Percentiles rank a stretch among this genome's conserved stretches.
These are phyloP conservation scores for Mugil cephalus DNA, from an alignment of 2,113 vertebrate genomes.

Conservation along the genomic window DNA sequence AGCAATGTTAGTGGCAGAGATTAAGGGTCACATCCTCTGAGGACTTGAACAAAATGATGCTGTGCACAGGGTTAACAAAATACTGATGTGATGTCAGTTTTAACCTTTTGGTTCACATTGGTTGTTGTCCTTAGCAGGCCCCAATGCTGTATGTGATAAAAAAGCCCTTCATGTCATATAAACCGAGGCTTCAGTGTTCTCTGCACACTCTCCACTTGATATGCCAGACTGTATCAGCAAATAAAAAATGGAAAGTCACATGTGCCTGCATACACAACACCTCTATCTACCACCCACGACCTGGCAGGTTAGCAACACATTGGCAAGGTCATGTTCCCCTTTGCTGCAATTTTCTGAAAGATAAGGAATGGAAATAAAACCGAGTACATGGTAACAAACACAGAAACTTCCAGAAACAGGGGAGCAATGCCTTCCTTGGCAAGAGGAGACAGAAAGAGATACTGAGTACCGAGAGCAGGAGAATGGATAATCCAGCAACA, in stretches of 20 bases:
- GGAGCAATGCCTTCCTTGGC: conserved; percentile 43
- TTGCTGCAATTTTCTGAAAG: conserved; percentile 46
- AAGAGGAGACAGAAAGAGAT: conserved; percentile 5
- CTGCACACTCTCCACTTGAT: background rate
- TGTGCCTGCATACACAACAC: conserved; percentile 13
- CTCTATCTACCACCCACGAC: conserved; percentile 60
- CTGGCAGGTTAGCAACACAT: conserved; percentile 37
- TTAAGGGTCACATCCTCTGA: conserved; percentile 43
- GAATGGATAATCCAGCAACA: conserved; percentile 60
- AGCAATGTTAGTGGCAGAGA: conserved; percentile 39
- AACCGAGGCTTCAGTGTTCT: background rate
- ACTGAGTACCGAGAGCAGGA: conserved; percentile 31
- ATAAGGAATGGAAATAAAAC: conserved; percentile 64
- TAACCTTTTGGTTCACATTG: background rate
- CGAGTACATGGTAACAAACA: conserved; percentile 24
- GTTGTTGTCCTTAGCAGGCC: background rate
- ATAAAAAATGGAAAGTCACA: conserved; percentile 12
- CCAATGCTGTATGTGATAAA: background rate
- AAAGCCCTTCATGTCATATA: background rate
- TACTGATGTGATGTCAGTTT: conserved; percentile 22
- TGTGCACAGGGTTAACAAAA: conserved; percentile 14
- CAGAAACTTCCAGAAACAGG: conserved; percentile 43
- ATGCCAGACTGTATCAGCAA: conserved; percentile 21
- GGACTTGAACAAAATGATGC: conserved; percentile 16
- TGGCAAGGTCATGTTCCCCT: conserved; percentile 58